Conservation (phyloP, 2,113 vertebrate genomes). For the Girardinichthys multiradiatus region DNA sequence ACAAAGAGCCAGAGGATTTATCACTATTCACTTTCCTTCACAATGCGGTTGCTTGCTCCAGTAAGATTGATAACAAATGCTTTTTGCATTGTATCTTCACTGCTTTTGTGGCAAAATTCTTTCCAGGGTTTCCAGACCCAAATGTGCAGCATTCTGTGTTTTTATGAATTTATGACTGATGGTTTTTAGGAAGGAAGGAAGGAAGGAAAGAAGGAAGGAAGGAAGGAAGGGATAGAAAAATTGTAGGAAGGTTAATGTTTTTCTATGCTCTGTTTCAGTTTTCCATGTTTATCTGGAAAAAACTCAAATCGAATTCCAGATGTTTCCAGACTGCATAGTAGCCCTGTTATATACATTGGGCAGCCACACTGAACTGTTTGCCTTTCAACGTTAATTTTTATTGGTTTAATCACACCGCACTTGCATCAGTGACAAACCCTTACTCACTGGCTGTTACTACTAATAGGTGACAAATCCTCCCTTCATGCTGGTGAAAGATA, state of each 20-base stretch:
- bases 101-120: neutral
- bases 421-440: conserved; percentile 44
- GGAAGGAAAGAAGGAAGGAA: neutral
- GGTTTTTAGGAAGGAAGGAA: neutral
- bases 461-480: conserved; percentile 33
- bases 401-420: conserved; percentile 25
- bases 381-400: conserved; percentile 31
- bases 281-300: conserved; percentile 28
- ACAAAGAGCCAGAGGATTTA: conserved; percentile 40
- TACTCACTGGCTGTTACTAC: conserved; percentile 25
- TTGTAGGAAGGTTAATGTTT: conserved; percentile 1
- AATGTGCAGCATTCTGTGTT: neutral
- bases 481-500: conserved; percentile 1
- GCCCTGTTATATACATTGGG: neutral
- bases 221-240: neutral
- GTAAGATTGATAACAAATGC: neutral
- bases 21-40: conserved; percentile 23
- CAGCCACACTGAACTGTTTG: conserved; percentile 11
- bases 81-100: neutral
- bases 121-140: too few relatives aligned
- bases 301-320: neutral
- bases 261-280: conserved; percentile 43
- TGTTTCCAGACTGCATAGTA: neutral
- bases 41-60: neutral
- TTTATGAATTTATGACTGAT: neutral